Evolutionary conservation across 2,113 vertebrate genomes (phyloP).

Genomic region (Dasyornis broadbenti): DNA sequence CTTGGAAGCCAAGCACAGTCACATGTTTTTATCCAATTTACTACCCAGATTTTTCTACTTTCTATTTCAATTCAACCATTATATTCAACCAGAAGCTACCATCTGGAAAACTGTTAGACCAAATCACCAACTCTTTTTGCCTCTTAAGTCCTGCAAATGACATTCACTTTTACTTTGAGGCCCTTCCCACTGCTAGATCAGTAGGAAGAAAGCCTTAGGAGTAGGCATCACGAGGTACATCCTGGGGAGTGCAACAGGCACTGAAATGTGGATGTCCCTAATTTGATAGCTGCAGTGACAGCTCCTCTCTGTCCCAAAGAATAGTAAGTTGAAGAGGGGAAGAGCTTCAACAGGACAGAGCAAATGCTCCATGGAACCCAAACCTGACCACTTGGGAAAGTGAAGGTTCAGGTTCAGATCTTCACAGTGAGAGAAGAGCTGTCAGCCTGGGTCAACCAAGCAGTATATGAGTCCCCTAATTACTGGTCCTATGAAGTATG

Average conservation of each 20-base stretch:
- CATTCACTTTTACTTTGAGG: neutral
- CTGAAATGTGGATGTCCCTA: neutral
- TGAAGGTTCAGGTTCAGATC: neutral
- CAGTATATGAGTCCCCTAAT: neutral
- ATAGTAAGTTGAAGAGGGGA: neutral
- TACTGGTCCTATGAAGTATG: neutral
- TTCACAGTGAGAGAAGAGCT: neutral
- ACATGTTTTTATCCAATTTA: neutral
- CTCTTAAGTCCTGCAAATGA: neutral
- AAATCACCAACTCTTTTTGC: neutral
- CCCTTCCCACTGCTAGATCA: neutral
- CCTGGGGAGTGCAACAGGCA: neutral
- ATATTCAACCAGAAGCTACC: neutral
- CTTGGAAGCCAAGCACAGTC: neutral
- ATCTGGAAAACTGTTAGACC: neutral
- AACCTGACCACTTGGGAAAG: neutral
- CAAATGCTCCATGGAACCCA: neutral
- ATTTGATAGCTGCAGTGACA: neutral
- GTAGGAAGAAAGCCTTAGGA: neutral
- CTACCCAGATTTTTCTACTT: neutral
- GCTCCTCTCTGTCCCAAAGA: neutral
- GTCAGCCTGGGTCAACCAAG: neutral
- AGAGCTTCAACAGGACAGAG: neutral
- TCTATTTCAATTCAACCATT: conserved; percentile 1
- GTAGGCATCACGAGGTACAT: neutral